A percentile compares a stretch with the other conserved stretches of the same genome.
phyloP scores from a whole-genome alignment of 2,888 invertebrate genomes.

The Drosophila borborema region DNA sequence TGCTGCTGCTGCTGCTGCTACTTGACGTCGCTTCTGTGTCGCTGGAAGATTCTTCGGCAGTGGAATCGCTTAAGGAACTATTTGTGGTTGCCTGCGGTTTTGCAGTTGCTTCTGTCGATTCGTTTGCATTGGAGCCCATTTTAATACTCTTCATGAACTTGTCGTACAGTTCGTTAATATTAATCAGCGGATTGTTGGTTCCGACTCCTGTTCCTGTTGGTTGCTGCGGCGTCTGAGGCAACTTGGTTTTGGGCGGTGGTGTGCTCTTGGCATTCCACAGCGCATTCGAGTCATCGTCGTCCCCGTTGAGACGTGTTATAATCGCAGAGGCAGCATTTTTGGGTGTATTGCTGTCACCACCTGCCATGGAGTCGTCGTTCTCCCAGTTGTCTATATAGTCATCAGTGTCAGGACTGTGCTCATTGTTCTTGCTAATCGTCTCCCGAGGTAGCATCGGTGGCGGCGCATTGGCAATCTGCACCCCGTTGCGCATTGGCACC shows the following conservation, averaged over 20 bases:
- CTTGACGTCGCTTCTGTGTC: conserved; percentile 44
- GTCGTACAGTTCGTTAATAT: conserved; percentile 83
- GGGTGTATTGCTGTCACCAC: conserved; percentile 74
- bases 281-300: conserved; percentile 69
- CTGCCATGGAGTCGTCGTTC: conserved; percentile 81
- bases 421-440: conserved; percentile 21
- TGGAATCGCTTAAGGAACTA: conserved; percentile 61
- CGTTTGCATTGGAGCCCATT: conserved; percentile 50
- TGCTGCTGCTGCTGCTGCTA: conserved; percentile 58
- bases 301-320: conserved; percentile 34
- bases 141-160: conserved; percentile 84
- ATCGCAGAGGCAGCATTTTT: conserved; percentile 35
- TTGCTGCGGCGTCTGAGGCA: not conserved
- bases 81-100: conserved; percentile 26
- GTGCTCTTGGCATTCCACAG: conserved; percentile 71
- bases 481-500: conserved; percentile 38
- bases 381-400: conserved; percentile 85
- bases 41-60: conserved; percentile 68
- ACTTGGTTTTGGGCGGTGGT: conserved; percentile 63
- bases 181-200: conserved; percentile 57
- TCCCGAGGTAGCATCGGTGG: conserved; percentile 18
- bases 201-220: conserved; percentile 6
- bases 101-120: conserved; percentile 12
- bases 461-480: conserved; percentile 43
- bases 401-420: conserved; percentile 84